Conservation (phyloP, 2,888 invertebrate species). For the Rhagium mordax region DNA sequence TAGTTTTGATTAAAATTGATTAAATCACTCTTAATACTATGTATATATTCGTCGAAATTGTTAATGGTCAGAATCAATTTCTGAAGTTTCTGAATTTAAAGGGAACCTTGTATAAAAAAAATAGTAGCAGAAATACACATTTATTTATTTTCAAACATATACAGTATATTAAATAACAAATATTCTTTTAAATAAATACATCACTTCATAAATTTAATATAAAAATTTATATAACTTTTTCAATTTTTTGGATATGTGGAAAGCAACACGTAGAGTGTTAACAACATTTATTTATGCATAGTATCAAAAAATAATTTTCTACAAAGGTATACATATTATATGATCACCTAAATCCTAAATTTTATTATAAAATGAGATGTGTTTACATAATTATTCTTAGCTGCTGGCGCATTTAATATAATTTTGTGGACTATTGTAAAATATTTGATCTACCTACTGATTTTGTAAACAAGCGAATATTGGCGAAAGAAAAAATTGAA, state of each 20-base stretch:
- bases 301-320: neutral
- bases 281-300: neutral
- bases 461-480: too few relatives aligned
- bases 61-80: too few relatives aligned
- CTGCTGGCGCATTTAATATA: too few relatives aligned
- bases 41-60: too few relatives aligned
- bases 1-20: too few relatives aligned
- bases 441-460: too few relatives aligned
- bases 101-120: neutral
- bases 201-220: neutral
- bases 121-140: neutral
- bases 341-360: neutral
- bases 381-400: neutral
- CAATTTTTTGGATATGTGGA: conserved; percentile 1
- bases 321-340: neutral
- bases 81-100: too few relatives aligned
- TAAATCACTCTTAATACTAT: too few relatives aligned
- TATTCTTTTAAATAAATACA: neutral
- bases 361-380: neutral
- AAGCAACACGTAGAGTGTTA: neutral
- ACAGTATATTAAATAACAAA: neutral
- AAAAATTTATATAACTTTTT: neutral
- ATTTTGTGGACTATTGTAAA: too few relatives aligned
- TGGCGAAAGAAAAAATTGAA: too few relatives aligned
- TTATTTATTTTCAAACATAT: neutral